Evolutionary conservation across 2,113 vertebrate genomes (phyloP).

Genomic region (Trichomycterus rosablanca): DNA sequence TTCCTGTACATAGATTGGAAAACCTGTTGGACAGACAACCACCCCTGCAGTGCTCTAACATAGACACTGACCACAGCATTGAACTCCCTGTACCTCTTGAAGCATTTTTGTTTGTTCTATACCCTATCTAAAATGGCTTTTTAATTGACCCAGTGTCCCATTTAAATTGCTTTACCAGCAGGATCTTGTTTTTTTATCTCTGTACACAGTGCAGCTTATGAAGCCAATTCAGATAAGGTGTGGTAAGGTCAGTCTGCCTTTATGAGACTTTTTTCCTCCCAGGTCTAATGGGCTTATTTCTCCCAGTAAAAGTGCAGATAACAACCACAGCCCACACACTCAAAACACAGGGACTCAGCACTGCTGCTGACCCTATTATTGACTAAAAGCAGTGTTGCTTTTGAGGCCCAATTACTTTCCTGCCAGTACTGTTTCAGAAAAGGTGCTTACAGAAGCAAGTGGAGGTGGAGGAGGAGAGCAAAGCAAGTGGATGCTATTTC

Average conservation of each 20-base stretch:
- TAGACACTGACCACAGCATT: too few relatives aligned
- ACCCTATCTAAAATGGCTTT: not conserved
- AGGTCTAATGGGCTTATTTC: slow-evolving; percentile 18
- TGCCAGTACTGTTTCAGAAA: not conserved
- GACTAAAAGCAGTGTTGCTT: slow-evolving; percentile 21
- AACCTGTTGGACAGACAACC: too few relatives aligned
- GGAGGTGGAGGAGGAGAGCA: slow-evolving; percentile 12
- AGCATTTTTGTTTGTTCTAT: too few relatives aligned
- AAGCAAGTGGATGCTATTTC: not conserved
- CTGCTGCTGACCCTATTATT: slow-evolving; percentile 23
- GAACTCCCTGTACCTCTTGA: too few relatives aligned
- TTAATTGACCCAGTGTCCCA: not conserved
- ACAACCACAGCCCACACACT: slow-evolving; percentile 12
- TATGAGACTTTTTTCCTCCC: not conserved
- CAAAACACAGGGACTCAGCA: not conserved
- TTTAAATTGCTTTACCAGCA: slow-evolving; percentile 5
- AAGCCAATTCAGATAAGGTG: slow-evolving; percentile 16
- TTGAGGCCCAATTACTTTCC: slow-evolving; percentile 21
- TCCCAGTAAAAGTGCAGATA: slow-evolving; percentile 21
- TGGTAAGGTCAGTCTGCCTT: slow-evolving; percentile 1
- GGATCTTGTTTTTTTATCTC: slow-evolving; percentile 5
- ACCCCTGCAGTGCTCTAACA: too few relatives aligned
- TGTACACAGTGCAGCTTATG: not conserved
- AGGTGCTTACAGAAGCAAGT: slow-evolving; percentile 11
- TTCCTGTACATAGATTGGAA: too few relatives aligned